Conservation (phyloP, 2,888 invertebrate genomes). For the Drepanosiphum platanoidis region DNA sequence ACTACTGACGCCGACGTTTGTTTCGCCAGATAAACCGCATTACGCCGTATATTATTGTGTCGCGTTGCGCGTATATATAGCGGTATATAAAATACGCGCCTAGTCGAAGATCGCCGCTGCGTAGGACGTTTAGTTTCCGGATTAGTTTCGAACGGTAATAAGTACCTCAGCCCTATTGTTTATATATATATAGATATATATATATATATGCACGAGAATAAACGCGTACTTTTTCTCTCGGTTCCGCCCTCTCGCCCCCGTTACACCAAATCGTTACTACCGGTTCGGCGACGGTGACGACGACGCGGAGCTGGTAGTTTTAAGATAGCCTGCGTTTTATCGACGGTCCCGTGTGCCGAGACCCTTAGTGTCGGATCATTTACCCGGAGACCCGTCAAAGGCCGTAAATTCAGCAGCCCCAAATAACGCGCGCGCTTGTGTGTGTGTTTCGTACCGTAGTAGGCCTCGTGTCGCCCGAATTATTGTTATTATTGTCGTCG, state of each 20-base stretch:
- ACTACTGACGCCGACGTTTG: not conserved
- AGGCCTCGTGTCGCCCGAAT: slow-evolving; percentile 47
- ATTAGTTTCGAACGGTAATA: slow-evolving; percentile 20
- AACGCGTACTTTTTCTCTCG: not conserved
- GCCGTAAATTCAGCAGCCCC: slow-evolving; percentile 54
- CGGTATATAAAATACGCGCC: not conserved
- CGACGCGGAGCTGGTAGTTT: not conserved
- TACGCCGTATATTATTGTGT: no score
- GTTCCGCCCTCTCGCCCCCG: not conserved
- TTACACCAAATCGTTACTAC: not conserved
- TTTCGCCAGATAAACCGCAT: not conserved
- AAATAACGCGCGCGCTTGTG: not conserved
- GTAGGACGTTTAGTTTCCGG: slow-evolving; percentile 24
- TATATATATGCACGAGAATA: no score
- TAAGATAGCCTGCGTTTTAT: slow-evolving; percentile 59
- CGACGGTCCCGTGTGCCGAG: slow-evolving; percentile 36
- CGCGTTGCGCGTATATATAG: not conserved
- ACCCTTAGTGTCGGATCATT: slow-evolving; percentile 61
- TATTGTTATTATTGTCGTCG: slow-evolving; percentile 51
- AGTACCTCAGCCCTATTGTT: not conserved
- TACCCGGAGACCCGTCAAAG: slow-evolving; percentile 35
- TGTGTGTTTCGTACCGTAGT: not conserved
- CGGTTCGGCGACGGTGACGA: not conserved
- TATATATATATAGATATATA: not conserved
- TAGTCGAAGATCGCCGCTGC: not conserved